Percentiles rank a stretch among this genome's conserved stretches.
phyloP scores from a whole-genome alignment of 2,888 invertebrate genomes.

The Brachynemurus nebulosus region DNA sequence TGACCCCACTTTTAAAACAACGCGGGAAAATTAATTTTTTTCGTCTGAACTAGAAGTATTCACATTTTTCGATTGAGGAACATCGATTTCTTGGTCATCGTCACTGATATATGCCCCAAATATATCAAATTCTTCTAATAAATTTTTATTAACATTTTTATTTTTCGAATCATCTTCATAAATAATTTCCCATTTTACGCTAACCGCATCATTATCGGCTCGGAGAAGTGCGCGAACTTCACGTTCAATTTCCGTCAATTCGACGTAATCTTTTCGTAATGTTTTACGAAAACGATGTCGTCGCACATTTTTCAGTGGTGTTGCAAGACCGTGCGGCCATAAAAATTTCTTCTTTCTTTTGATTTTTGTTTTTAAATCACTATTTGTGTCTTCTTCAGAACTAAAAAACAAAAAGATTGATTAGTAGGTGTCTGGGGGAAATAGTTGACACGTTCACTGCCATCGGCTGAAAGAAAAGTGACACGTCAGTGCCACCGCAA shows the following conservation, averaged over 20 bases:
- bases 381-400: background rate
- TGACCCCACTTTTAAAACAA: too few relatives aligned
- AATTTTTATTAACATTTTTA: too few relatives aligned
- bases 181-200: constrained; percentile 22
- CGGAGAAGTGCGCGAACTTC: constrained; percentile 47
- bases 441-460: background rate
- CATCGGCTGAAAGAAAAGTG: too few relatives aligned
- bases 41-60: background rate
- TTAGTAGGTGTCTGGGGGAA: background rate
- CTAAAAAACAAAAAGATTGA: background rate
- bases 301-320: constrained; percentile 55
- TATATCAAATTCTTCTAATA: background rate
- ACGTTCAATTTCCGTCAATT: constrained; percentile 51
- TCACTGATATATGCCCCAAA: background rate
- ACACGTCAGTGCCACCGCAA: too few relatives aligned
- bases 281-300: constrained; percentile 50
- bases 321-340: constrained; percentile 51
- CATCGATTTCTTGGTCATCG: background rate
- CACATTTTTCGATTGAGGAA: background rate
- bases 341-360: constrained; percentile 37
- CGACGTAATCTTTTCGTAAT: constrained; percentile 33
- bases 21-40: background rate
- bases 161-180: constrained; percentile 5
- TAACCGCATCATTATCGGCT: constrained; percentile 47
- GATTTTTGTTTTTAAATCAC: constrained; percentile 15